phyloP scores from a whole-genome alignment of 1,140 invertebrate genomes.

The Phenacoccus solenopsis region DNA sequence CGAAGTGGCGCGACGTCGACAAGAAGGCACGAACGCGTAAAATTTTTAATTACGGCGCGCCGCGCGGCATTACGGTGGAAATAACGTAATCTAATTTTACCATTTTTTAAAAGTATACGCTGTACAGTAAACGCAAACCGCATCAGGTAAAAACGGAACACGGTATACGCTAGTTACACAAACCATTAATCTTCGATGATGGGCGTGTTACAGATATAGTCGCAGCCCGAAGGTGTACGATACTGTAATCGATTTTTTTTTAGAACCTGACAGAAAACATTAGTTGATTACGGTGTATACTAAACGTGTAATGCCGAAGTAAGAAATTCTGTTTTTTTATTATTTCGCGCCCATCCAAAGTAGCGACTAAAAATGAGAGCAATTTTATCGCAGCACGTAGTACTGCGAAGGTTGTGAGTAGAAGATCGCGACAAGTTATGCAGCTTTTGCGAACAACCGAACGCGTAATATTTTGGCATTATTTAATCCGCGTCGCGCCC shows the following conservation, averaged over 20 bases:
- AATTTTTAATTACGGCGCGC: too few relatives aligned
- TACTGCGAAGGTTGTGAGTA: too few relatives aligned
- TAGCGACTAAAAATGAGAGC: too few relatives aligned
- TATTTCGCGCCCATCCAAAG: too few relatives aligned
- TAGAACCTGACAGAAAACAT: neutral
- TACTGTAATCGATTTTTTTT: slow-evolving; percentile 9
- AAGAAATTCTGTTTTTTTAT: too few relatives aligned
- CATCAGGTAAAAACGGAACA: neutral
- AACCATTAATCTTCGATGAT: slow-evolving; percentile 11
- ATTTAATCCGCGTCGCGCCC: too few relatives aligned
- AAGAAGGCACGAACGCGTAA: too few relatives aligned
- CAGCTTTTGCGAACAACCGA: neutral
- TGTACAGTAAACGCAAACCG: neutral
- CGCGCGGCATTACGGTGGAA: neutral
- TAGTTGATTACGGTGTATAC: neutral
- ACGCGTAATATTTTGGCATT: neutral
- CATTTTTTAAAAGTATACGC: neutral
- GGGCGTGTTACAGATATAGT: slow-evolving; percentile 12
- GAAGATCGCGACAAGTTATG: neutral
- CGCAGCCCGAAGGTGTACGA: slow-evolving; percentile 1
- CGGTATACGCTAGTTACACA: slow-evolving; percentile 8
- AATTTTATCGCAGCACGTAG: too few relatives aligned
- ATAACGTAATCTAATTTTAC: slow-evolving; percentile 8
- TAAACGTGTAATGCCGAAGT: too few relatives aligned
- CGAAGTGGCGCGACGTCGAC: too few relatives aligned